Conservation (phyloP, 2,113 vertebrate species). For the Sialia sialis region DNA sequence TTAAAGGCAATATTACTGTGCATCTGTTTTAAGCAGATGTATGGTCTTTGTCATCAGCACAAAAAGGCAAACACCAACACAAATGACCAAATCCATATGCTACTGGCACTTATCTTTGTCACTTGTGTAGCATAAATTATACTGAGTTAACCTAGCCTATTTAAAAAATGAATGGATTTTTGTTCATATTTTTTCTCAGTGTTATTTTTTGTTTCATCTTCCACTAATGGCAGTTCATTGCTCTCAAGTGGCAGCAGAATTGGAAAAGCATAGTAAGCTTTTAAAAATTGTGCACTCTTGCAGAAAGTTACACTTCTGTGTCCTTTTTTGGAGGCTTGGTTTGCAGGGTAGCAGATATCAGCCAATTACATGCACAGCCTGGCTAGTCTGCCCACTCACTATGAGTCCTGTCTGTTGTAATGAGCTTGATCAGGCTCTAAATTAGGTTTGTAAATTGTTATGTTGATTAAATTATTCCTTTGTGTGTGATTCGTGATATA, state of each 20-base stretch:
- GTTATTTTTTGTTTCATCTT: background rate
- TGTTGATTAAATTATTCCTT: background rate
- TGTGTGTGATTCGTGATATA: background rate
- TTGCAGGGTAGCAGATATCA: background rate
- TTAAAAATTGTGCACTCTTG: background rate
- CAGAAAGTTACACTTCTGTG: background rate
- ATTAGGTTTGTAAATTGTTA: background rate
- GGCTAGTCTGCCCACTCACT: background rate
- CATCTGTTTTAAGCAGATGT: slow-evolving; percentile 45
- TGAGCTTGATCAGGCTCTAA: background rate
- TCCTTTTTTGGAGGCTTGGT: background rate
- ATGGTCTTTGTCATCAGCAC: background rate
- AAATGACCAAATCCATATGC: slow-evolving; percentile 39
- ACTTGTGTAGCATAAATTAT: background rate
- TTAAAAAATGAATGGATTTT: background rate
- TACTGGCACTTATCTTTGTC: background rate
- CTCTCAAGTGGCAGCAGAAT: background rate
- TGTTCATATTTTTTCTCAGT: background rate
- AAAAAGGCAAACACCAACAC: slow-evolving; percentile 28
- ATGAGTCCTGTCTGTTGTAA: background rate
- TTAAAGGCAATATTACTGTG: slow-evolving; percentile 35
- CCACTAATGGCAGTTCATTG: background rate
- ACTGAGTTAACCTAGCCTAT: background rate
- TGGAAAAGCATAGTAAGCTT: background rate
- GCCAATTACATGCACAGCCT: background rate